Evolutionary conservation across 2,113 vertebrate species (phyloP), one percentile per base, ranked within the genome.

Genomic region (Oreotragus oreotragus): DNA sequence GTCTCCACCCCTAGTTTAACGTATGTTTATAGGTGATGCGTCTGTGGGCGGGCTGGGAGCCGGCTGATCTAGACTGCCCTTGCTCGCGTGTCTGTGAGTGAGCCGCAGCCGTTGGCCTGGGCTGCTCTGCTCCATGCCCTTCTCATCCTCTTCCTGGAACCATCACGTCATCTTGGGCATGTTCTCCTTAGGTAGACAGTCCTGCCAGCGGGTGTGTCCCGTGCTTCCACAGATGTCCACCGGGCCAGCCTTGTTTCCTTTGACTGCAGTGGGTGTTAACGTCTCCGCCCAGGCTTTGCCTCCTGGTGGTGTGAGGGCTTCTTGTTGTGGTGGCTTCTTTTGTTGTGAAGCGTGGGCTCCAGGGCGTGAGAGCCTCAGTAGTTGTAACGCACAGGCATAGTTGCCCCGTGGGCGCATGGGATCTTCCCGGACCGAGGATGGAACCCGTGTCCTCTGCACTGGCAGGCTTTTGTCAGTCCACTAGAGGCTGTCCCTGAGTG

Each of bases 401-500:
- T 76, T 76, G 36, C 23, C 6, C 3, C 1, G 0, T 1, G 6
- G n/a, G 70, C 3, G 0, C 27, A 39, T 43, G 70, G 39, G 23
- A 27, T 76, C 23, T 43, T 76, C 70, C 36, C 6, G 23, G 70
- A 43, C 12, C 70, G 43, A 27, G 70, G 39, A 27, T 43, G 39
- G 11, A 43, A 43, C 39, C 39, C 1, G 12, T 76, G 70, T 43
- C 39, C 70, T 43, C 39, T 76, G 70, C 12, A 2, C 2, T 39
- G 23, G 39, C 39, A 15, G 70, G 70, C 12, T n/a, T n/a, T 55
- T 55, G 53, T 55, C 53, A 23, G 53, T 3, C 53, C 53, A 1
- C 53, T 8, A 55, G 53, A 55, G 19, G 53, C 53, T 55, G 53
- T 55, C 51, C 51, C 16, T 7, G 6, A 53, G 51, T 53, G 51